Percentiles rank a stretch among this genome's conserved stretches.
These are phyloP conservation scores for Holcopasites calliopsidis DNA, from an alignment of 1,140 invertebrate species.

Conservation along the genomic window DNA sequence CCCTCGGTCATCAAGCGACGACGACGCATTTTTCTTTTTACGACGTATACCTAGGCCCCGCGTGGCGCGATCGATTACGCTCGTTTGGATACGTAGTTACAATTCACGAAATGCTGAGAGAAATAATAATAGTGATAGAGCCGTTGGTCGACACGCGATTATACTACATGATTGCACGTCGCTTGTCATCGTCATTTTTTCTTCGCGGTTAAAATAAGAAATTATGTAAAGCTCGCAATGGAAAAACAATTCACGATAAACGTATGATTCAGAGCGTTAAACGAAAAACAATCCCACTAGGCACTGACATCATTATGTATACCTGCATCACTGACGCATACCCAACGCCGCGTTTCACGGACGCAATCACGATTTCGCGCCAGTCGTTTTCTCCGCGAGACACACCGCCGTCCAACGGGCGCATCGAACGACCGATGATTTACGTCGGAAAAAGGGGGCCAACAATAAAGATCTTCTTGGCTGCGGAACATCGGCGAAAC, in stretches of 20 bases:
- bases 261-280: neutral
- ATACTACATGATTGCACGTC: neutral
- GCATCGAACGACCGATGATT: neutral
- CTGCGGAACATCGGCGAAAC: neutral
- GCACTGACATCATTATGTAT: constrained; percentile 26
- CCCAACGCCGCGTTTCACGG: neutral
- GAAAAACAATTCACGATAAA: neutral
- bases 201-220: neutral
- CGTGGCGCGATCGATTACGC: neutral
- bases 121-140: neutral
- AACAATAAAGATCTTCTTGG: neutral
- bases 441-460: neutral
- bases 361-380: neutral
- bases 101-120: neutral
- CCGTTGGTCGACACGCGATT: neutral
- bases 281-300: neutral
- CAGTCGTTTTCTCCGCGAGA: constrained; percentile 2
- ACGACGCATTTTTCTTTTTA: neutral
- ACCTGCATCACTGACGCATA: neutral
- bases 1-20: neutral
- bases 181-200: no score
- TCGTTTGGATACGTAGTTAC: neutral
- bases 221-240: neutral
- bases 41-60: no score
- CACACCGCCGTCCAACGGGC: neutral